Evolutionary conservation across 2,113 vertebrate species (phyloP).

Genomic region (Guaruba guarouba): DNA sequence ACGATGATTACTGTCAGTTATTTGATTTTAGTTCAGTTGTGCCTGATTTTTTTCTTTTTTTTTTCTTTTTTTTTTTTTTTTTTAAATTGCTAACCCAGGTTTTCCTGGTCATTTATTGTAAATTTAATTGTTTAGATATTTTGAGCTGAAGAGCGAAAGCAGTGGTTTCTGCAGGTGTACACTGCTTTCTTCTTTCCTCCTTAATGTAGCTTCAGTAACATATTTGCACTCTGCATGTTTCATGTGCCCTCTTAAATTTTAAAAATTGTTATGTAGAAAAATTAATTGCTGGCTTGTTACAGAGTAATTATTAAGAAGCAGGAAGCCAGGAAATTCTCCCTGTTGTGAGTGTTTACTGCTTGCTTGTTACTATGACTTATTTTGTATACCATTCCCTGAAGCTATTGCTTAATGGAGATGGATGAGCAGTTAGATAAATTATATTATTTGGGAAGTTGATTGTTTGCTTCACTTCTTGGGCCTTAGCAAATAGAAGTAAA

Average conservation of each 20-base stretch:
- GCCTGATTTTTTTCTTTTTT: not conserved
- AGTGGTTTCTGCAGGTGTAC: not conserved
- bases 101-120: not conserved
- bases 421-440: not conserved
- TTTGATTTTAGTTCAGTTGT: not conserved
- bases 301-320: not conserved
- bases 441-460: not conserved
- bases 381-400: not conserved
- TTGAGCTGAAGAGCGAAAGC: not conserved
- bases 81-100: not conserved
- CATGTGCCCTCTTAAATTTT: not conserved
- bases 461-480: not conserved
- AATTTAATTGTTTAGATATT: not conserved
- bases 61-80: not conserved
- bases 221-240: not conserved
- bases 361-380: not conserved
- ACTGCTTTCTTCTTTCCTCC: not conserved
- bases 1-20: not conserved
- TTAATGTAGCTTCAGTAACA: not conserved
- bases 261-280: not conserved
- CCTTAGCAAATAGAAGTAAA: not conserved
- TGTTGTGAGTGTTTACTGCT: not conserved
- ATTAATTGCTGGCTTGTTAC: not conserved
- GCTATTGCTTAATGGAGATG: not conserved
- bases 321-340: not conserved